Evolutionary conservation across 2,797 vertebrate species (phyloP).

Genomic region (Hemitrygon akajei): DNA sequence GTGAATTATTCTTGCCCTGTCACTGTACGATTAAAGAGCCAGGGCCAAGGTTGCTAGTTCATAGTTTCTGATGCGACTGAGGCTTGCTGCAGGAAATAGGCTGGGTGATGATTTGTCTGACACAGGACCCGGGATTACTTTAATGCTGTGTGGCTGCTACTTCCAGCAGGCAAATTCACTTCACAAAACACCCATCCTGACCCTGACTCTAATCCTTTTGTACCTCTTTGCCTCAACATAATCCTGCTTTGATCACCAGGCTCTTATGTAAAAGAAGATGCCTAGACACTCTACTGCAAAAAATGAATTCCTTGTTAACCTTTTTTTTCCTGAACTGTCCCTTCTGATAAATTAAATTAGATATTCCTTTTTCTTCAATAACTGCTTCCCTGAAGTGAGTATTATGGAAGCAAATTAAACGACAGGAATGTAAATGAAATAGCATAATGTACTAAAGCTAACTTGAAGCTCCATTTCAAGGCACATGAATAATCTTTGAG

Average conservation of each 20-base stretch:
- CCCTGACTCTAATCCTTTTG: conserved; percentile 32
- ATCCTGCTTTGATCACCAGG: conserved; percentile 32
- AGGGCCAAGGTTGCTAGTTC: conserved; percentile 56
- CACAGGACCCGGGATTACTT: conserved; percentile 53
- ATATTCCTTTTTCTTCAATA: conserved; percentile 37
- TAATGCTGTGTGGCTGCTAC: conserved; percentile 43
- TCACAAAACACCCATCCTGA: conserved; percentile 37
- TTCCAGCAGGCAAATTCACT: conserved; percentile 34
- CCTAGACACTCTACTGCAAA: background rate
- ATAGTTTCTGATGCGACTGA: conserved; percentile 54
- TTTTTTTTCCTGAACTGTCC: conserved; percentile 24
- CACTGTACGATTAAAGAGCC: conserved; percentile 73
- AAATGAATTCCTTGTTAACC: conserved; percentile 35
- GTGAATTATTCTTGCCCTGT: conserved; percentile 74
- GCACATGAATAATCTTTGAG: conserved; percentile 28
- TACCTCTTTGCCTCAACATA: conserved; percentile 8
- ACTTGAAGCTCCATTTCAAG: conserved; percentile 27
- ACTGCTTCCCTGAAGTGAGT: conserved; percentile 34
- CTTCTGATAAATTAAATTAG: conserved; percentile 37
- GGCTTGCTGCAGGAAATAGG: conserved; percentile 47
- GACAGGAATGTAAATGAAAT: conserved; percentile 37
- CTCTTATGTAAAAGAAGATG: conserved; percentile 24
- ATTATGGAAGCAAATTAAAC: conserved; percentile 37
- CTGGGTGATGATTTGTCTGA: conserved; percentile 51
- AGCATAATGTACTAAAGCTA: conserved; percentile 20